phyloP scores from a whole-genome alignment of 64 coral and sea anemone species.

The Cladopsammia gracilis region DNA sequence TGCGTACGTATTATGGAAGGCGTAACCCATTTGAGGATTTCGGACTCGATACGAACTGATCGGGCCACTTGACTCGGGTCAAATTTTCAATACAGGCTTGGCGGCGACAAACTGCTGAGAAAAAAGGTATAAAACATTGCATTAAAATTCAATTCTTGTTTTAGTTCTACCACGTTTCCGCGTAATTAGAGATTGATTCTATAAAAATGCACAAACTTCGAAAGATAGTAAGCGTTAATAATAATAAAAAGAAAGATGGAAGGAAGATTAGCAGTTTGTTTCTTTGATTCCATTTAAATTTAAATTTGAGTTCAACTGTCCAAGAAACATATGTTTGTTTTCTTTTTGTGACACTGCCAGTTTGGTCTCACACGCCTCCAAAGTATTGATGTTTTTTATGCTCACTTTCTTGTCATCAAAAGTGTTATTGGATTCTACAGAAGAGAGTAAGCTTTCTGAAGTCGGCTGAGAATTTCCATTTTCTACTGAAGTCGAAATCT shows the following conservation, averaged over 20 bases:
- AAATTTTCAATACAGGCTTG: too few relatives aligned
- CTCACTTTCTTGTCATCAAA: not conserved
- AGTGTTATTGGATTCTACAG: not conserved
- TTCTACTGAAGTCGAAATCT: not conserved
- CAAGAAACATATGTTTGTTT: not conserved
- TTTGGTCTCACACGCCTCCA: not conserved
- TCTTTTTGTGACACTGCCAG: not conserved
- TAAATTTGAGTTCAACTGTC: not conserved
- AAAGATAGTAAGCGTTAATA: not conserved
- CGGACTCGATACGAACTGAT: too few relatives aligned
- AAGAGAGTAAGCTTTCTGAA: not conserved
- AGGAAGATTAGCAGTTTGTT: not conserved
- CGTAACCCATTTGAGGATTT: too few relatives aligned
- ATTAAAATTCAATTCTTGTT: too few relatives aligned
- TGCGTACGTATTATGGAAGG: too few relatives aligned
- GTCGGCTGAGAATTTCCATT: not conserved
- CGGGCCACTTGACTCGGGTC: too few relatives aligned
- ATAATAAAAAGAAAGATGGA: not conserved
- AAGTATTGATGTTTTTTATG: not conserved
- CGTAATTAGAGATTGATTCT: too few relatives aligned
- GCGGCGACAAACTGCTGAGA: too few relatives aligned
- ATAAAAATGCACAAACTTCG: too few relatives aligned
- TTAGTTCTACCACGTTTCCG: too few relatives aligned
- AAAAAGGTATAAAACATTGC: too few relatives aligned
- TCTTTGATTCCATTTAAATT: conserved; percentile 10